Conservation (phyloP, 1,140 invertebrate species). For the Drosophila suzukii region DNA sequence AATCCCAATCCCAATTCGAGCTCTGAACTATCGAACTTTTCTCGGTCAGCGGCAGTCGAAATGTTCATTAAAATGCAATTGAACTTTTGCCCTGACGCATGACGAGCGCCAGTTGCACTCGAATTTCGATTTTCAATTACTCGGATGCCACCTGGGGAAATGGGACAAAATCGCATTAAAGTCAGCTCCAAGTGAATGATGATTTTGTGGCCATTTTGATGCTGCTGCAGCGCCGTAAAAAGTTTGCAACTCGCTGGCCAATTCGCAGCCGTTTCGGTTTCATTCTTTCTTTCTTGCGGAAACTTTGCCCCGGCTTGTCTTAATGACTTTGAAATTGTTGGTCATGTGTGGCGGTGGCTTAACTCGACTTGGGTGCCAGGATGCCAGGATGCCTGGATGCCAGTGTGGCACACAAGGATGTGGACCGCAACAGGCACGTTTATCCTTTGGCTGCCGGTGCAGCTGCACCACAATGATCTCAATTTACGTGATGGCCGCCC, state of each 20-base stretch:
- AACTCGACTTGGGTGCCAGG: slow-evolving; percentile 31
- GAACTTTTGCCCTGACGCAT: slow-evolving; percentile 46
- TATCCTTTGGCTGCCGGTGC: slow-evolving; percentile 4
- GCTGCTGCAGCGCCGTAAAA: slow-evolving; percentile 21
- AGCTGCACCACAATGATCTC: slow-evolving; percentile 47
- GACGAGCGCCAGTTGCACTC: slow-evolving; percentile 33
- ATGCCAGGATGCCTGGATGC: slow-evolving; percentile 19
- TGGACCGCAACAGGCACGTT: slow-evolving; percentile 45
- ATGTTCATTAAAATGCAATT: slow-evolving; percentile 72
- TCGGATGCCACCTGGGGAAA: slow-evolving; percentile 31
- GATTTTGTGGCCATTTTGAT: slow-evolving; percentile 53
- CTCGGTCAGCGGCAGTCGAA: slow-evolving; percentile 32
- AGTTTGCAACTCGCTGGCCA: slow-evolving; percentile 22
- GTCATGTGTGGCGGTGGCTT: slow-evolving; percentile 32
- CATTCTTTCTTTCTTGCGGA: slow-evolving; percentile 24
- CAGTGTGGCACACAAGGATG: slow-evolving; percentile 11
- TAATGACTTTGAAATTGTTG: slow-evolving; percentile 74
- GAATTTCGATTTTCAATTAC: slow-evolving; percentile 66
- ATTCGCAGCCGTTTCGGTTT: slow-evolving; percentile 16
- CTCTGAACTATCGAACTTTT: slow-evolving; percentile 21
- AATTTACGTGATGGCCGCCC: slow-evolving; percentile 57
- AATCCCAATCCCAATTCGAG: background rate
- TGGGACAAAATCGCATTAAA: slow-evolving; percentile 44
- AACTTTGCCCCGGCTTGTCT: slow-evolving; percentile 47
- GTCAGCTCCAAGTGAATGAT: slow-evolving; percentile 58